A percentile compares a stretch with the other conserved stretches of the same genome.
Evolutionary conservation across 2,797 vertebrate species (phyloP).

Genomic region (Myripristis jacobus): DNA sequence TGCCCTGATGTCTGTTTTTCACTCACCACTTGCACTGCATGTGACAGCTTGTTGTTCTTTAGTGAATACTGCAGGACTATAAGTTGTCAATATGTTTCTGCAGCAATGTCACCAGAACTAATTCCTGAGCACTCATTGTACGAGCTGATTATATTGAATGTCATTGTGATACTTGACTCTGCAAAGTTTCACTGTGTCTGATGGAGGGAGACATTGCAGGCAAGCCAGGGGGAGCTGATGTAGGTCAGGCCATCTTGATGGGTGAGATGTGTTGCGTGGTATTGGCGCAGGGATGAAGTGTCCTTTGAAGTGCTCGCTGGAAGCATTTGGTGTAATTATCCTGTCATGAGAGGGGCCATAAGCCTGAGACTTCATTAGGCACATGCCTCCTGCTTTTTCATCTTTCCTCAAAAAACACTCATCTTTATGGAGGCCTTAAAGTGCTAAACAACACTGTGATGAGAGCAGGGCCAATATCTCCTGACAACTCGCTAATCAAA

Average conservation of each 20-base stretch:
- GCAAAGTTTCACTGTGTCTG: slow-evolving; percentile 53
- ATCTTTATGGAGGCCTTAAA: slow-evolving; percentile 74
- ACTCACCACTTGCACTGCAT: slow-evolving; percentile 11
- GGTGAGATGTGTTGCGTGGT: slow-evolving; percentile 74
- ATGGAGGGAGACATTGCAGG: slow-evolving; percentile 46
- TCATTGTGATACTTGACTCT: slow-evolving; percentile 38
- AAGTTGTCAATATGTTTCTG: slow-evolving; percentile 15
- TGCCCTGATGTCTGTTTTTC: not conserved
- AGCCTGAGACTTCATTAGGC: slow-evolving; percentile 81
- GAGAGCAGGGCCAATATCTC: slow-evolving; percentile 62
- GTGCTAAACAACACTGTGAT: slow-evolving; percentile 72
- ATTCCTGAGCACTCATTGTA: slow-evolving; percentile 25
- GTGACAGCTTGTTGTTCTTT: not conserved
- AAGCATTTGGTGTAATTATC: slow-evolving; percentile 84
- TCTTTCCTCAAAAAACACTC: slow-evolving; percentile 71
- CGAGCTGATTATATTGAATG: slow-evolving; percentile 27
- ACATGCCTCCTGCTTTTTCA: slow-evolving; percentile 77
- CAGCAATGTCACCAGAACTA: slow-evolving; percentile 20
- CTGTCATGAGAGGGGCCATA: slow-evolving; percentile 81
- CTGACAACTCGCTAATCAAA: slow-evolving; percentile 81
- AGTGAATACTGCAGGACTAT: not conserved
- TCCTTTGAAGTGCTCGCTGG: slow-evolving; percentile 82
- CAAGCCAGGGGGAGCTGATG: slow-evolving; percentile 68
- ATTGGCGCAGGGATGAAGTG: slow-evolving; percentile 77
- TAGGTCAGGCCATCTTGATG: slow-evolving; percentile 80